Evolutionary conservation across 2,113 vertebrate genomes (phyloP), one percentile per base, ranked within the genome.

Genomic region (Cairina moschata): DNA sequence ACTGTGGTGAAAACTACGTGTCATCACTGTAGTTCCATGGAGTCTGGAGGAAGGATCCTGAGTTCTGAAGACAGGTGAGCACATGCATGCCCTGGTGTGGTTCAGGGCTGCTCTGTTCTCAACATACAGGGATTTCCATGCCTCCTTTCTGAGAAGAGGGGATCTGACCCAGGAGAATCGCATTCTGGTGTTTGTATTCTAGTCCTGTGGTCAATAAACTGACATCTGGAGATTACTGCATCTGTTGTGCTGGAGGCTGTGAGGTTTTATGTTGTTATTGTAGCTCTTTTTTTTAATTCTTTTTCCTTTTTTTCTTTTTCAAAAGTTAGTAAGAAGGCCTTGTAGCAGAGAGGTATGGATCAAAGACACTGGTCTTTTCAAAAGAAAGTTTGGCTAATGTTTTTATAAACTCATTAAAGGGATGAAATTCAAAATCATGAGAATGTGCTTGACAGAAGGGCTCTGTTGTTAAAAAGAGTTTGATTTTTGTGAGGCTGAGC

Each of bases 401-500:
- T 28, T n/a, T 40, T 34, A 38, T 77, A 62, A 77, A 59, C 34
- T 63, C 42, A 7, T 65, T 83, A 81, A 32, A 55, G 34, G 22
- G 25, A 52, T 54, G 48, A 54, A 46, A 90, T 52, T 31, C 69
- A 59, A 76, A 58, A 73, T 52, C 5, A 23, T 38, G 31, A 63
- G 63, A 59, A 40, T 7, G 12, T 6, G 3, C 14, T 50, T 72
- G 69, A 36, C 62, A 63, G 74, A 89, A 76, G 36, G n/a, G 20
- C 52, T 86, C 65, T 88, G 28, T 54, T 90, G 29, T 74, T 71
- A 94, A 48, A 48, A 91, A 50, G 31, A 50, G 31, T 83, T 83
- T 83, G 63, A 32, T 67, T 83, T 86, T 83, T 44, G 11, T 55
- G 25, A 93, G 25, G 36, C 2, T 3, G 66, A 88, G 40, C 44